Conservation (phyloP, 2,113 vertebrate species). For the Plestiodon gilberti region DNA sequence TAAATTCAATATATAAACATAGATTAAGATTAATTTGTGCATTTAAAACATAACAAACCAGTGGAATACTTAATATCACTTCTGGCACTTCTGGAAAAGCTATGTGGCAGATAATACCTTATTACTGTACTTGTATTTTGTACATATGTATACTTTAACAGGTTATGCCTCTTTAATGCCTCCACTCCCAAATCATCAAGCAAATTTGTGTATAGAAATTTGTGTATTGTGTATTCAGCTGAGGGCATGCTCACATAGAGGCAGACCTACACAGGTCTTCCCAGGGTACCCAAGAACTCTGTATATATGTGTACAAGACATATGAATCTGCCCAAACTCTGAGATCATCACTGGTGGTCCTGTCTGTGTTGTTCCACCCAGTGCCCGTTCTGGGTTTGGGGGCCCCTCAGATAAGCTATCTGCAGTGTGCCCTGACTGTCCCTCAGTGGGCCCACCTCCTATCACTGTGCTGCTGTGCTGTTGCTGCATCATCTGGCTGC, state of each 20-base stretch:
- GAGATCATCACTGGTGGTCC: not conserved
- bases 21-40: not conserved
- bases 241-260: not conserved
- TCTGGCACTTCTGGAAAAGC: not conserved
- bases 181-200: not conserved
- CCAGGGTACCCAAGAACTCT: too few species aligned
- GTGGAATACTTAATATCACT: not conserved
- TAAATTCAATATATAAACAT: not conserved
- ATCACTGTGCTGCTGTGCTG: too few species aligned
- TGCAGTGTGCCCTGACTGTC: too few species aligned
- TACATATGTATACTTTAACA: fast-evolving
- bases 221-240: not conserved
- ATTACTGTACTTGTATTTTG: not conserved
- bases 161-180: not conserved
- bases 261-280: not conserved
- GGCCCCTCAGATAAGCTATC: too few species aligned
- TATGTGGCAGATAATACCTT: fast-evolving
- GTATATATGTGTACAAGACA: too few species aligned
- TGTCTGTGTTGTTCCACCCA: not conserved
- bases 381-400: too few species aligned
- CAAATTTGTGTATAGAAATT: not conserved
- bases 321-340: too few species aligned
- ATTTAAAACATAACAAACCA: not conserved
- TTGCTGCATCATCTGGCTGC: too few species aligned
- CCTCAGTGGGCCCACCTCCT: too few species aligned